Evolutionary conservation across 2,113 vertebrate species (phyloP), one percentile per base, ranked within the genome.

Genomic region (Ochotona curzoniae): DNA sequence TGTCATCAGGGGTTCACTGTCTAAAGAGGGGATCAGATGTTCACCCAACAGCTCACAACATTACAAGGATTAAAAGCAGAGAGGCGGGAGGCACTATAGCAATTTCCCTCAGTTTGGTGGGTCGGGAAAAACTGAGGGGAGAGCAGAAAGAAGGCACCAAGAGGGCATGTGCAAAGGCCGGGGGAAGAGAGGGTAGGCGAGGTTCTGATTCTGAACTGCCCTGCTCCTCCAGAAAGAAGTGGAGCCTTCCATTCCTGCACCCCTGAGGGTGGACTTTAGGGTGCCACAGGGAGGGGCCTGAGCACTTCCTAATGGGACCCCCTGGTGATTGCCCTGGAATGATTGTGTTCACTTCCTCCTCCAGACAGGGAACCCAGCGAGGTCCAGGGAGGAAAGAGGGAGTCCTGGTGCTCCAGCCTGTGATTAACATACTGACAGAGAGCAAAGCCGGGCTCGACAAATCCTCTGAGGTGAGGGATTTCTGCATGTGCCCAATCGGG

Each of bases 151-250:
- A 79, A 60, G 49, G 13, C 20, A 38, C 28, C 7, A 38, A 47
- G 91, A 90, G 26, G 87, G 20, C 54, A 35, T 73, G 49, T 87
- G 15, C 17, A 69, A 90, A 82, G 87, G 44, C 28, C 57, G 38
- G 32, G 69, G n/a, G 57, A 44, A 44, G 38, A 44, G 38, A 6
- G 38, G 38, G 38, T 44, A 4, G 38, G 47, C 14, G 32, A 26
- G 69, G 73, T 71, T 78, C 67, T 74, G 44, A 23, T 44, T 81
- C 32, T 83, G n/a, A 74, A n/a, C 18, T 78, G 90, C 28, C 26
- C 49, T 63, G 28, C 38, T 75, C 17, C 23, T 25, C 32, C 18
- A 90, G 67, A 95, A 95, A 92, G 66, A 90, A 95, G 14, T 92
- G 15, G n/a, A 10, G 8, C 7, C 6, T 14, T 69, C 21, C 64